Evolutionary conservation across 2,888 invertebrate genomes (phyloP).

Genomic region (Biston stratarius): DNA sequence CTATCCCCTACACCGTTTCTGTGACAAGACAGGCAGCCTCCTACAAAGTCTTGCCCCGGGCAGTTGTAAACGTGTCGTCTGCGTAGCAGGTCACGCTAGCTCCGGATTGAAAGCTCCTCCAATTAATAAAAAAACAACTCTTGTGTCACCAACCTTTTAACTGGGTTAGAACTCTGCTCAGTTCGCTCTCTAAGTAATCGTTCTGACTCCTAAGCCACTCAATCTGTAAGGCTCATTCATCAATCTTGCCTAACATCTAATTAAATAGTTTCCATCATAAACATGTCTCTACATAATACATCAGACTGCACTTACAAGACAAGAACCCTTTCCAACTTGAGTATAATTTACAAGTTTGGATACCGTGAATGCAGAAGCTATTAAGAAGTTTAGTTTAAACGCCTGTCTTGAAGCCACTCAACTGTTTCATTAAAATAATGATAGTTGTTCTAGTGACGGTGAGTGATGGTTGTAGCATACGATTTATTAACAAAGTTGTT

Average conservation of each 20-base stretch:
- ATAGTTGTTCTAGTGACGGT: constrained; percentile 45
- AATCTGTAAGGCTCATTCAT: too few relatives aligned
- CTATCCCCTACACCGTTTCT: too few relatives aligned
- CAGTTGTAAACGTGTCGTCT: too few relatives aligned
- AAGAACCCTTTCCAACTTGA: constrained; percentile 6
- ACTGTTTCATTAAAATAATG: constrained; percentile 52
- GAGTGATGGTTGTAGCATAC: constrained; percentile 24
- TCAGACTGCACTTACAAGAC: constrained; percentile 14
- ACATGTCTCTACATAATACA: background rate
- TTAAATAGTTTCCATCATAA: background rate
- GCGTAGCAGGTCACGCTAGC: too few relatives aligned
- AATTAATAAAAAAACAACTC: too few relatives aligned
- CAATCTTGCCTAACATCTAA: background rate
- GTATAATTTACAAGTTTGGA: constrained; percentile 38
- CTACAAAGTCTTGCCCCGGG: too few relatives aligned
- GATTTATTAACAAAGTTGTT: constrained; percentile 29
- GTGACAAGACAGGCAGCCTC: too few relatives aligned
- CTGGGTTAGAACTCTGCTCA: too few relatives aligned
- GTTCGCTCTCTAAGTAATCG: too few relatives aligned
- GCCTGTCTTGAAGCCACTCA: constrained; percentile 42
- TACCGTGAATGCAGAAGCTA: constrained; percentile 48
- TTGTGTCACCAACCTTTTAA: too few relatives aligned
- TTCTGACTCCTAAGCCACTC: too few relatives aligned
- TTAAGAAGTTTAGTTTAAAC: constrained; percentile 55
- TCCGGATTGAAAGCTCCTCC: too few relatives aligned